These are phyloP conservation scores for Echinops telfairi DNA, from an alignment of 2,113 vertebrate species.

Conservation along the genomic window DNA sequence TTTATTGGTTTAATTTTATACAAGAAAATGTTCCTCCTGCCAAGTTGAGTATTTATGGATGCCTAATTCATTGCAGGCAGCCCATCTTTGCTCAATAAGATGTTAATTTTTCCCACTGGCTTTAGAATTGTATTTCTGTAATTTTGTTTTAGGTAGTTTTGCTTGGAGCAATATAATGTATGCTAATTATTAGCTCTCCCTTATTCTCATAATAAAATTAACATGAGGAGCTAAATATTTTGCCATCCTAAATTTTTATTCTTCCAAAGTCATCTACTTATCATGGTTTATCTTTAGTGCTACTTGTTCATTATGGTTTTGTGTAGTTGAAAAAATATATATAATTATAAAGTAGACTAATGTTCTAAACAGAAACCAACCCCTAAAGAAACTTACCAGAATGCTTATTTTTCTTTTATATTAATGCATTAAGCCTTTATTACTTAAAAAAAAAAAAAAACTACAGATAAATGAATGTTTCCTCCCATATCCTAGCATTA, in stretches of 20 bases:
- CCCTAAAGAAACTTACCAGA: slow-evolving; percentile 38
- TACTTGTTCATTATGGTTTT: slow-evolving; percentile 23
- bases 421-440: slow-evolving; percentile 51
- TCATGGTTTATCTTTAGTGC: slow-evolving; percentile 51
- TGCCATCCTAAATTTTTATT: slow-evolving; percentile 48
- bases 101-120: background rate
- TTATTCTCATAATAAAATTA: slow-evolving; percentile 36
- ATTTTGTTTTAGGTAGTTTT: slow-evolving; percentile 49
- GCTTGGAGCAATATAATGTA: background rate
- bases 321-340: slow-evolving; percentile 43
- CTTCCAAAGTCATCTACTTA: slow-evolving; percentile 40
- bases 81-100: slow-evolving; percentile 24
- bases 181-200: slow-evolving; percentile 18
- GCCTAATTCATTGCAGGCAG: slow-evolving; percentile 33
- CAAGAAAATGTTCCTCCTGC: background rate
- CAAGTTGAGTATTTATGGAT: background rate
- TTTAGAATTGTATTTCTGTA: slow-evolving; percentile 24
- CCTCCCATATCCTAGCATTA: background rate
- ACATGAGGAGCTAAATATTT: slow-evolving; percentile 45
- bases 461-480: slow-evolving; percentile 3
- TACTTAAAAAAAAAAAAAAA: slow-evolving; percentile 22
- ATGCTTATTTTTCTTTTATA: slow-evolving; percentile 38
- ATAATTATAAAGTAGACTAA: slow-evolving; percentile 5
- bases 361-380: slow-evolving; percentile 1
- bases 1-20: slow-evolving; percentile 47